These are phyloP conservation scores for Pogoniulus pusillus DNA, from an alignment of 2,797 vertebrate genomes.

Conservation along the genomic window DNA sequence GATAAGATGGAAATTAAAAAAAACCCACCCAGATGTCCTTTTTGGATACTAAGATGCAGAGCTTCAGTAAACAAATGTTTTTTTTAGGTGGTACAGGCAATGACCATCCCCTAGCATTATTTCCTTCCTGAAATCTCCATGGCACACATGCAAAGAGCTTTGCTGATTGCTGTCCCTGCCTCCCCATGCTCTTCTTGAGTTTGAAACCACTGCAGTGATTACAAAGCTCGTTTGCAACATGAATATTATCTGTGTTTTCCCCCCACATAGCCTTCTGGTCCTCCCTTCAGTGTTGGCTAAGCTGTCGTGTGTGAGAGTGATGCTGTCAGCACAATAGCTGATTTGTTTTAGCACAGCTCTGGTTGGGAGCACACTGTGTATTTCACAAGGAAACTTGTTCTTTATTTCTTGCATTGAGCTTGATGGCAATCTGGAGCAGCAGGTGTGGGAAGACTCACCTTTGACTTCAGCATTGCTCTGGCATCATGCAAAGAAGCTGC, in stretches of 20 bases:
- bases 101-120: background rate
- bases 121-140: background rate
- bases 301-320: constrained; percentile 47
- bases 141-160: background rate
- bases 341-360: background rate
- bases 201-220: background rate
- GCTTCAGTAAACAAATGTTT: background rate
- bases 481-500: background rate
- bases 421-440: background rate
- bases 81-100: background rate
- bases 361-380: background rate
- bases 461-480: background rate
- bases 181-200: constrained; percentile 18
- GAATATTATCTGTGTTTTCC: constrained; percentile 40
- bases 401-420: background rate
- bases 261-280: constrained; percentile 53
- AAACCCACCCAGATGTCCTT: background rate
- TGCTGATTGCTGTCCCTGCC: background rate
- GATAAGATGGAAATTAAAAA: background rate
- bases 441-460: background rate
- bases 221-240: background rate
- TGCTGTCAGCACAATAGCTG: constrained; percentile 36
- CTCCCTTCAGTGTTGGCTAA: constrained; percentile 47
- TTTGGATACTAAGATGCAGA: background rate
- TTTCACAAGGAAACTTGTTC: background rate